Evolutionary conservation across 2,888 invertebrate species (phyloP).

Genomic region (Embidobia sp.): DNA sequence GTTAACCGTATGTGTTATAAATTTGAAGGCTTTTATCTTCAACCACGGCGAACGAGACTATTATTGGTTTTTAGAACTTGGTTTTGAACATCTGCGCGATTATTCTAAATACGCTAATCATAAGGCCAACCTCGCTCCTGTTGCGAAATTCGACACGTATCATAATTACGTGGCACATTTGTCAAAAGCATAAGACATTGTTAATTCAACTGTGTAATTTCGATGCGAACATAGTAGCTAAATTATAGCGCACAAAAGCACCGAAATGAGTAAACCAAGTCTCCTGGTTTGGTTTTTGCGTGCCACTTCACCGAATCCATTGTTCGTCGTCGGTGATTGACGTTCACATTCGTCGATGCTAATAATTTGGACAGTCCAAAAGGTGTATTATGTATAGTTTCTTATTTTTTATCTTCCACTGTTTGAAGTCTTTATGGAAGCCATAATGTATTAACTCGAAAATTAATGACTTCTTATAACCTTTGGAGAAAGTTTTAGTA

Average conservation of each 20-base stretch:
- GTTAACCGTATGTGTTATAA: too few species aligned
- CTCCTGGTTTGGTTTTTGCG: slow-evolving; percentile 25
- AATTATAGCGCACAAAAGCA: slow-evolving; percentile 7
- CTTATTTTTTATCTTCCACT: too few species aligned
- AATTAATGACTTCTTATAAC: too few species aligned
- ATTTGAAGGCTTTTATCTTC: too few species aligned
- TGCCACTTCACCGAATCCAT: slow-evolving; percentile 26
- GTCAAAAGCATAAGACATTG: slow-evolving; percentile 3
- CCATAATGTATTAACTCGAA: too few species aligned
- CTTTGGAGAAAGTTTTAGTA: too few species aligned
- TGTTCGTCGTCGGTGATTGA: slow-evolving; percentile 27
- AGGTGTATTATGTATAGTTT: neutral
- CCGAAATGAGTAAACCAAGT: slow-evolving; percentile 3
- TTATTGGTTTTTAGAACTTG: too few species aligned
- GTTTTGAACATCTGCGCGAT: too few species aligned
- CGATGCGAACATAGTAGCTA: slow-evolving; percentile 1
- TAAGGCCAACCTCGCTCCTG: neutral
- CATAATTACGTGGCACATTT: neutral
- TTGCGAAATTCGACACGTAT: neutral
- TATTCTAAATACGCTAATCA: too few species aligned
- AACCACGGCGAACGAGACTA: too few species aligned
- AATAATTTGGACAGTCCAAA: slow-evolving; percentile 29
- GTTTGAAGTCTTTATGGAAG: too few species aligned
- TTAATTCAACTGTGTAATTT: neutral
- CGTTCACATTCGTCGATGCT: slow-evolving; percentile 21